A percentile compares a stretch with the other conserved stretches of the same genome.
phyloP scores from a whole-genome alignment of 2,888 invertebrate genomes.

The Acholoe squamosa region DNA sequence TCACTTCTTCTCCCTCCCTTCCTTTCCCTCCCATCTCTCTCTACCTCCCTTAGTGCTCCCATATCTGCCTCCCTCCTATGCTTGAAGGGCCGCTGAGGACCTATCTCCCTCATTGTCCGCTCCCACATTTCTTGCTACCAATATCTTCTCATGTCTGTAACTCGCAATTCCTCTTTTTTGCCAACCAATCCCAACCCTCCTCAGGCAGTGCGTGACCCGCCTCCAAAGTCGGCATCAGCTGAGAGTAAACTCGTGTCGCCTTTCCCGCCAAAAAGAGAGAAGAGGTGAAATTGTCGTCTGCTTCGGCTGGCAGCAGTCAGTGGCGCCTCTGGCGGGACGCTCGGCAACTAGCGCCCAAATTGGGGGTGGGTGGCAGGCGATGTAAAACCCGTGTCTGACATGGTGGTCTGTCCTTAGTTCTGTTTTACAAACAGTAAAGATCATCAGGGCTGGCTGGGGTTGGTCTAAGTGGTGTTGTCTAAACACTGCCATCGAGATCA shows the following conservation, averaged over 20 bases:
- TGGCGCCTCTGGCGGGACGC: background rate
- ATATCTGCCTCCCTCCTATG: too few species aligned
- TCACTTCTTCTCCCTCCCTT: too few species aligned
- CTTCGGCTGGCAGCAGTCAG: background rate
- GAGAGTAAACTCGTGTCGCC: slow-evolving; percentile 26
- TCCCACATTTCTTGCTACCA: too few species aligned
- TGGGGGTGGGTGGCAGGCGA: background rate
- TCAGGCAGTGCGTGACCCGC: slow-evolving; percentile 6
- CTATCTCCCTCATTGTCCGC: too few species aligned
- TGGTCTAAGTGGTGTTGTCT: too few species aligned
- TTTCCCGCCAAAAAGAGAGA: background rate
- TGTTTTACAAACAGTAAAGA: background rate
- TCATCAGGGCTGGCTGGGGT: too few species aligned
- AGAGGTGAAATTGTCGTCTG: background rate
- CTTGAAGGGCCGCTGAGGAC: too few species aligned
- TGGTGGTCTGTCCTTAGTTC: background rate
- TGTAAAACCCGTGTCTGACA: slow-evolving; percentile 20
- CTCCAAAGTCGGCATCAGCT: background rate
- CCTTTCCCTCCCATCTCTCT: too few species aligned
- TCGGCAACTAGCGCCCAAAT: background rate
- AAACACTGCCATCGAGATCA: too few species aligned
- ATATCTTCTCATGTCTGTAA: too few species aligned
- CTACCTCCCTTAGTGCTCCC: too few species aligned
- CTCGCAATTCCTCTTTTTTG: too few species aligned
- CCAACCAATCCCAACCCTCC: background rate